These are phyloP conservation scores for Bothrops jararaca DNA, from an alignment of 2,113 vertebrate genomes.

Conservation along the genomic window DNA sequence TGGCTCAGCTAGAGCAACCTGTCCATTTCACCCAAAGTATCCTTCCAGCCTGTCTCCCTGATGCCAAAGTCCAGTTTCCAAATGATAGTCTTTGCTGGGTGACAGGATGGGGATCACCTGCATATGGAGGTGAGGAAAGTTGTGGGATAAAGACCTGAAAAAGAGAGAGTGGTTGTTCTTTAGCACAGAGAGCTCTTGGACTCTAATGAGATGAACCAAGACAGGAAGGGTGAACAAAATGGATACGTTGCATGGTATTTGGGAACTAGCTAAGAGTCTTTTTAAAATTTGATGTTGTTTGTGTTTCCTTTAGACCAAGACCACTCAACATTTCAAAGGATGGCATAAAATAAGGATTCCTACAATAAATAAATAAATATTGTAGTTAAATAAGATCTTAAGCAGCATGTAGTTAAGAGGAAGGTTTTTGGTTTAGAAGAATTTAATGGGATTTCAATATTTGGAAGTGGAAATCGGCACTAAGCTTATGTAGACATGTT, in stretches of 20 bases:
- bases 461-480: not conserved
- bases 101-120: slow-evolving; percentile 62
- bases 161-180: not conserved
- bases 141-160: not conserved
- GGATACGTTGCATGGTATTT: not conserved
- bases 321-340: not conserved
- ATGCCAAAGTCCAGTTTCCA: slow-evolving; percentile 13
- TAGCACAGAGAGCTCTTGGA: not conserved
- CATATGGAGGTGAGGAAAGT: slow-evolving; percentile 42
- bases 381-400: not conserved
- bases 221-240: not conserved
- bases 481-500: not conserved
- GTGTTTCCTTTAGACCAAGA: not conserved
- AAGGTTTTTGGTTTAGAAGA: not conserved
- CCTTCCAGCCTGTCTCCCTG: slow-evolving; percentile 60
- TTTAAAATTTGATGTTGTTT: not conserved
- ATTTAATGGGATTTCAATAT: not conserved
- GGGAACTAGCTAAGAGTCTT: not conserved
- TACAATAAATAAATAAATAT: not conserved
- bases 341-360: not conserved
- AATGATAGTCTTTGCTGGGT: slow-evolving; percentile 52
- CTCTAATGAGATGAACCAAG: not conserved
- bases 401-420: not conserved
- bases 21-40: slow-evolving; percentile 48
- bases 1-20: slow-evolving; percentile 47